A percentile compares a stretch with the other conserved stretches of the same genome.
These are phyloP conservation scores for Allochrocebus solatus DNA, from an alignment of 2,797 vertebrate genomes.

Conservation along the genomic window DNA sequence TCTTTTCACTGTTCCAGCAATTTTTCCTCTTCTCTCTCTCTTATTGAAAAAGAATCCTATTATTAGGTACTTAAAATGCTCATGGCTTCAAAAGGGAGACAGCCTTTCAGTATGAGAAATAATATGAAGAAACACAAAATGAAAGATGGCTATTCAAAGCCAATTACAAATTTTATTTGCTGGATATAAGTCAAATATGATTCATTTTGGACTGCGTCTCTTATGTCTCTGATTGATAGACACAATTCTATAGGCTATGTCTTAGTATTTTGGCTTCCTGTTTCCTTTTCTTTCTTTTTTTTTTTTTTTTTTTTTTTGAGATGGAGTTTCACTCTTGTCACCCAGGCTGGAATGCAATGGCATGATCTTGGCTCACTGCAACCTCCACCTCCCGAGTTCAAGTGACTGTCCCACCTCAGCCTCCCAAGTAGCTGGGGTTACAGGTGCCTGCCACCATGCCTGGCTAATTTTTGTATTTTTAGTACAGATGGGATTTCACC, in stretches of 20 bases:
- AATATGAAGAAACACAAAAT: conserved; percentile 70
- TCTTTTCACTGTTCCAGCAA: conserved; percentile 54
- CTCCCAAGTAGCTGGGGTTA: background rate
- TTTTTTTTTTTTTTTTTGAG: no score
- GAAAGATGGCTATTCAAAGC: conserved; percentile 41
- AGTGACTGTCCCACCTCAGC: background rate
- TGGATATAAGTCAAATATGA: conserved; percentile 50
- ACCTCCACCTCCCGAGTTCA: background rate
- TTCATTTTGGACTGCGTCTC: conserved; percentile 26
- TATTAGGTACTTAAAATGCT: conserved; percentile 77
- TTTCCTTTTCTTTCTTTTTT: background rate
- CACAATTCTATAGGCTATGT: background rate
- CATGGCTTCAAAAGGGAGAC: conserved; percentile 66
- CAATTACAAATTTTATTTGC: conserved; percentile 72
- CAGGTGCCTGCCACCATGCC: background rate
- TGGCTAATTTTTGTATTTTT: background rate
- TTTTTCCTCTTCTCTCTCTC: conserved; percentile 64
- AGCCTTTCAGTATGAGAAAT: conserved; percentile 65
- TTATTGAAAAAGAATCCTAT: conserved; percentile 72
- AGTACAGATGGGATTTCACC: background rate
- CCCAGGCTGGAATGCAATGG: no score
- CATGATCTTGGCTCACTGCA: no score
- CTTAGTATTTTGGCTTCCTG: background rate
- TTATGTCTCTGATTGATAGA: conserved; percentile 40
- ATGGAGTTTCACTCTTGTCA: no score